Evolutionary conservation across 2,888 invertebrate species (phyloP), one percentile per base, ranked within the genome.

Genomic region (Platycheirus albimanus): DNA sequence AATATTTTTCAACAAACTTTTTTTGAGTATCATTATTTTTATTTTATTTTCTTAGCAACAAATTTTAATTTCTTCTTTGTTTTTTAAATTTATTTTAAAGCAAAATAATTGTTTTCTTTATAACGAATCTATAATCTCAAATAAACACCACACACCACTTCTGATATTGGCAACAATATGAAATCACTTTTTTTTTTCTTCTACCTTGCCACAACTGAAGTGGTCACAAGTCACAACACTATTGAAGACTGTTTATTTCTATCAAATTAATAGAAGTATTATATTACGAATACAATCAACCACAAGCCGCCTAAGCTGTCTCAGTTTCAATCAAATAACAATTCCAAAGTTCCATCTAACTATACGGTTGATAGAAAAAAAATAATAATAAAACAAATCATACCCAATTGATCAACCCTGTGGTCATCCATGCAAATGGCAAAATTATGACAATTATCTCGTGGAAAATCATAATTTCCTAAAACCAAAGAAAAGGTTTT

Each of bases 381-480:
- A 78, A 86, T 84, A 64, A 70, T 8, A 51, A 13, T 43, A 56
- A 63, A 72, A 54, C 61, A 66, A 67, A 30, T 56, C 63, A 56
- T 74, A 51, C 43, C 64, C 72, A 13, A 78, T 64, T 67, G 20
- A 78, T 64, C 78, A 69, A 38, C 74, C 72, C 78, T 83, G 78
- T 36, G 63, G 83, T 58, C 72, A 67, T 78, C 83, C 83, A 83
- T 83, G 69, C 45, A 83, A 83, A 83, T 83, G 17, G 64, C 78
- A 8, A 70, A 83, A 83, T 83, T 83, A 83, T 83, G 69, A 83
- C 83, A 83, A 83, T 78, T 83, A 74, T 78, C 83, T 69, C 41
- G 56, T 78, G 72, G 81, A 69, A 81, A 74, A 83, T 83, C 83
- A 83, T 83, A 83, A 74, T 83, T 83, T 78, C 74, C 74, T 69